These are phyloP conservation scores for Nasonia giraulti DNA, from an alignment of 1,140 invertebrate genomes.

Conservation along the genomic window DNA sequence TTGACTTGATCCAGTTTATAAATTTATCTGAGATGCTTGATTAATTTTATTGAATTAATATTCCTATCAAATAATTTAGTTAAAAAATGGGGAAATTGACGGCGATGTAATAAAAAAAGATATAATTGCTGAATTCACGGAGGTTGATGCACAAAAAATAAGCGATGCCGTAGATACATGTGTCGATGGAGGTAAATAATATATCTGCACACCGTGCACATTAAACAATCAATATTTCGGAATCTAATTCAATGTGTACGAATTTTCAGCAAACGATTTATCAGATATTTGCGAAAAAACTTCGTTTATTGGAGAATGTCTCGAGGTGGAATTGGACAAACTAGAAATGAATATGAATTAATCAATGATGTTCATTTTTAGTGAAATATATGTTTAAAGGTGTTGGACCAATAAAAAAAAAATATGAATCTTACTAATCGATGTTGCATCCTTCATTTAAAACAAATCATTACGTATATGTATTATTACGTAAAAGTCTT, in stretches of 20 bases:
- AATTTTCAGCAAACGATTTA: background rate
- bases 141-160: background rate
- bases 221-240: background rate
- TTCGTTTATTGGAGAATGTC: background rate
- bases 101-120: background rate
- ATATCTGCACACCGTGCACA: background rate
- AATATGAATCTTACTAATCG: background rate
- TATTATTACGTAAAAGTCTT: background rate
- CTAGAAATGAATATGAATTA: background rate
- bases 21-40: background rate
- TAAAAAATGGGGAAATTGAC: background rate
- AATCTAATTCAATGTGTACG: background rate
- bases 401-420: background rate
- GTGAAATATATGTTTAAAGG: background rate
- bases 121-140: background rate
- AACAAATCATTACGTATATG: background rate
- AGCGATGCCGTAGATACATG: background rate
- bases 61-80: background rate
- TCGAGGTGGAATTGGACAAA: background rate
- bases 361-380: background rate
- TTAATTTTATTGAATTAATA: background rate
- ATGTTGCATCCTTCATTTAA: background rate
- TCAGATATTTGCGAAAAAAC: conserved; percentile 2
- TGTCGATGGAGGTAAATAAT: background rate
- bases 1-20: background rate